Conservation (phyloP, 2,797 vertebrate genomes). For the Danio albolineatus region DNA sequence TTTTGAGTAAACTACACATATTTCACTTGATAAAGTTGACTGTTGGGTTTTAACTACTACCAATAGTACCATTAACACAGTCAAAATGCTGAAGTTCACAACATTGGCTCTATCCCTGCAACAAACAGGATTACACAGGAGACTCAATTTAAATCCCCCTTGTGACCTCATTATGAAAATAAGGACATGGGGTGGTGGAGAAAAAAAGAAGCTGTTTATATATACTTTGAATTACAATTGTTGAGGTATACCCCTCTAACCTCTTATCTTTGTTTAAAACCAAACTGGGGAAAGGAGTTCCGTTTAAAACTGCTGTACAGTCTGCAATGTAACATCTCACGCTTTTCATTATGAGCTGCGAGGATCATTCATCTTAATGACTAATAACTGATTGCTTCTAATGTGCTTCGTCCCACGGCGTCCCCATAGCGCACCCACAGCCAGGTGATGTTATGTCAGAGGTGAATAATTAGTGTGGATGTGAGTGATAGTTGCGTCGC, state of each 20-base stretch:
- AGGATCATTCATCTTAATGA: conserved; percentile 15
- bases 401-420: background rate
- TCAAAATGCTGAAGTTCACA: background rate
- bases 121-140: background rate
- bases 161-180: conserved; percentile 39
- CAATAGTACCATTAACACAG: background rate
- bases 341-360: background rate
- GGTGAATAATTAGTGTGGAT: conserved; percentile 23
- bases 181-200: background rate
- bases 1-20: too few species aligned
- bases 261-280: background rate
- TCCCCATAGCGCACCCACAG: background rate
- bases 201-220: conserved; percentile 5
- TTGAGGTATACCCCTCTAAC: background rate
- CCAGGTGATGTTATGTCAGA: conserved; percentile 2
- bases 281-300: background rate
- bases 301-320: background rate
- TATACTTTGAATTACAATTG: conserved; percentile 1
- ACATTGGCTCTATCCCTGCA: background rate
- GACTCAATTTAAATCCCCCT: conserved; percentile 18
- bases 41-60: conserved; percentile 7
- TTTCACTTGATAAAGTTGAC: too few species aligned
- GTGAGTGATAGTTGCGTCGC: background rate
- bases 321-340: background rate
- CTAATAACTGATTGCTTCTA: conserved; percentile 2